Percentiles rank a stretch among this genome's conserved stretches.
phyloP scores from a whole-genome alignment of 2,888 invertebrate species.

The Hypsopygia costalis region DNA sequence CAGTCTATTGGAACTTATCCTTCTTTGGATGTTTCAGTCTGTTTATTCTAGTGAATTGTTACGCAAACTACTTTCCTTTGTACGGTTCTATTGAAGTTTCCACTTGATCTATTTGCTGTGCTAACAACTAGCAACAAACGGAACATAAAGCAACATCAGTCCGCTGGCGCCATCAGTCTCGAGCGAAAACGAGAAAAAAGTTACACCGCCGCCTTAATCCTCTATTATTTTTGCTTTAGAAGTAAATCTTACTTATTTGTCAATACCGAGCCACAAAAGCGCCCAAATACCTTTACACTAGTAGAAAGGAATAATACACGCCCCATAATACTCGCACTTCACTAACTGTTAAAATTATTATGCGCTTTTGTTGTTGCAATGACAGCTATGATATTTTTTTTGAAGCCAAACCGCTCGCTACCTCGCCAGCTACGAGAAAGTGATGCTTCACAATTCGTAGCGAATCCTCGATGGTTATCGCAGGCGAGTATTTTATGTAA shows the following conservation, averaged over 20 bases:
- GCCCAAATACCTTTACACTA: slow-evolving; percentile 75
- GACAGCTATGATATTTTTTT: slow-evolving; percentile 62
- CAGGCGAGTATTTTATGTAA: slow-evolving; percentile 70
- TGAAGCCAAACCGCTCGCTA: neutral
- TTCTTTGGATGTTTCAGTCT: slow-evolving; percentile 35
- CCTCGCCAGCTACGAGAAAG: slow-evolving; percentile 39
- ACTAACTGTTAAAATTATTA: slow-evolving; percentile 78
- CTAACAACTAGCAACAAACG: slow-evolving; percentile 1
- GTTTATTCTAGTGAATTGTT: slow-evolving; percentile 43
- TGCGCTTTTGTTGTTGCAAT: slow-evolving; percentile 70
- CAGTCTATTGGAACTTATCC: slow-evolving; percentile 27
- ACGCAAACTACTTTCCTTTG: slow-evolving; percentile 53
- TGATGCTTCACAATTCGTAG: slow-evolving; percentile 61
- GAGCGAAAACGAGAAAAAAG: slow-evolving; percentile 48
- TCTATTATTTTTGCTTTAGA: slow-evolving; percentile 67
- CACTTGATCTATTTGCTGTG: slow-evolving; percentile 66
- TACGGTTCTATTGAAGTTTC: slow-evolving; percentile 47
- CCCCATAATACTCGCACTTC: slow-evolving; percentile 76
- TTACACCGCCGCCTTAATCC: slow-evolving; percentile 62
- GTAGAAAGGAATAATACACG: slow-evolving; percentile 74
- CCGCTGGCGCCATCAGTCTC: slow-evolving; percentile 64
- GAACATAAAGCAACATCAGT: slow-evolving; percentile 59
- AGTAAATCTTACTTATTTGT: slow-evolving; percentile 79
- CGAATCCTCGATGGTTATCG: slow-evolving; percentile 70
- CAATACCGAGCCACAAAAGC: slow-evolving; percentile 78